Evolutionary conservation across 2,113 vertebrate species (phyloP).

Genomic region (Barnardius zonarius): DNA sequence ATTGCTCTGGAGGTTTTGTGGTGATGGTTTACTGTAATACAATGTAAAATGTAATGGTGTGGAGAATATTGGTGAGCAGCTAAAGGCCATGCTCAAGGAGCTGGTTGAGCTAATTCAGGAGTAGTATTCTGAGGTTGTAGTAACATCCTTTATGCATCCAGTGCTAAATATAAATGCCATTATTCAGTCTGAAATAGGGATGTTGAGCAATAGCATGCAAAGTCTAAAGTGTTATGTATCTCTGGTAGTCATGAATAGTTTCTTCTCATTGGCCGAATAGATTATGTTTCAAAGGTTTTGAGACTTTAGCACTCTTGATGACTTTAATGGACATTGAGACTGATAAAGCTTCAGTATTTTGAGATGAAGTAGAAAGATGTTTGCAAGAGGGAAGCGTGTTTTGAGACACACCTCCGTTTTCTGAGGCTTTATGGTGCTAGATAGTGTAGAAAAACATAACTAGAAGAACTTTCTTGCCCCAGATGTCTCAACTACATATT

Average conservation of each 20-base stretch:
- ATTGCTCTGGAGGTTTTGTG: slow-evolving; percentile 20
- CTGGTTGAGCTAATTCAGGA: background rate
- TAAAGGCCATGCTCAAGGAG: background rate
- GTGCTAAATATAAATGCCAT: background rate
- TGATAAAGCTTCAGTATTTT: background rate
- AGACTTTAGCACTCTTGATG: background rate
- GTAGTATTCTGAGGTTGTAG: background rate
- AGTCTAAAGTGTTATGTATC: background rate
- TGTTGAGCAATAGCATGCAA: background rate
- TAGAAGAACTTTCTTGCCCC: background rate
- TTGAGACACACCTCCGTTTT: background rate
- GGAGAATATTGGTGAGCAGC: slow-evolving; percentile 12
- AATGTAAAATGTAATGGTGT: slow-evolving; percentile 25
- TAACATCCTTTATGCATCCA: background rate
- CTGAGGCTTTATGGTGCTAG: background rate
- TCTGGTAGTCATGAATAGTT: background rate
- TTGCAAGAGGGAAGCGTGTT: background rate
- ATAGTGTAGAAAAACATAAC: background rate
- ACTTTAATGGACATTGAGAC: background rate
- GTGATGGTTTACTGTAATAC: background rate
- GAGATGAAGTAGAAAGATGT: background rate
- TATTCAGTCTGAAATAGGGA: background rate
- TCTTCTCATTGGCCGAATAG: background rate
- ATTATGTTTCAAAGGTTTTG: background rate
- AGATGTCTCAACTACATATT: background rate